A percentile compares a stretch with the other conserved stretches of the same genome.
phyloP scores from a whole-genome alignment of 2,888 invertebrate species.

The Lepidocyrtinus sp. region DNA sequence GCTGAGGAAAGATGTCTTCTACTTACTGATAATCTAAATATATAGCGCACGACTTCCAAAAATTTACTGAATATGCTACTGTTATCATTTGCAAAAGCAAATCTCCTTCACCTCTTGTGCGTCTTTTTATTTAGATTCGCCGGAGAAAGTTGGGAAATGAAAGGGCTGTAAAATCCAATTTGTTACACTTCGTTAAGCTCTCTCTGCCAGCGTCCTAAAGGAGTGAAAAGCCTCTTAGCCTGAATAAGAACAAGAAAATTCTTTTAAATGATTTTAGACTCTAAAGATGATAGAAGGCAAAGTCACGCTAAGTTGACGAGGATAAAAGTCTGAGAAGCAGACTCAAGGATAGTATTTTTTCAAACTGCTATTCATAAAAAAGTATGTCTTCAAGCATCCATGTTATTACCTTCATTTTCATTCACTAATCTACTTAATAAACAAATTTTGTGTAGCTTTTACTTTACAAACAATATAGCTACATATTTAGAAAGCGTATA shows the following conservation, averaged over 20 bases:
- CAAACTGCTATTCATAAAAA: background rate
- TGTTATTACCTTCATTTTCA: background rate
- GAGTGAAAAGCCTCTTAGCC: background rate
- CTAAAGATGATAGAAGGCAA: background rate
- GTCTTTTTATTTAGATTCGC: constrained; percentile 32
- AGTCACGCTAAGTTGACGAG: background rate
- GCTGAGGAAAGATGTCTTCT: background rate
- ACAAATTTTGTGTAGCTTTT: background rate
- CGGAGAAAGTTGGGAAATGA: constrained; percentile 40
- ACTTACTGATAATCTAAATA: background rate
- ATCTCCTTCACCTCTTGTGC: too few relatives aligned
- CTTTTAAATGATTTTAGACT: background rate
- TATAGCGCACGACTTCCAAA: constrained; percentile 12
- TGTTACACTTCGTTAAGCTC: constrained; percentile 51
- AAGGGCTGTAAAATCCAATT: constrained; percentile 55
- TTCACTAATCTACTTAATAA: background rate
- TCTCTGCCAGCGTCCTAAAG: constrained; percentile 37
- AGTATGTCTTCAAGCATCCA: background rate
- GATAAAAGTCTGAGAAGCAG: background rate
- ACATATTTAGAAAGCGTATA: too few relatives aligned
- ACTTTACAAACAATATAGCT: too few relatives aligned
- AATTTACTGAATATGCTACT: constrained; percentile 6
- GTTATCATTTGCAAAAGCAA: background rate
- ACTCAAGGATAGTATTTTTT: background rate
- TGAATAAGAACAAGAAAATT: background rate